These are phyloP conservation scores for Microtus agrestis DNA, from an alignment of 2,797 vertebrate genomes.

Conservation along the genomic window DNA sequence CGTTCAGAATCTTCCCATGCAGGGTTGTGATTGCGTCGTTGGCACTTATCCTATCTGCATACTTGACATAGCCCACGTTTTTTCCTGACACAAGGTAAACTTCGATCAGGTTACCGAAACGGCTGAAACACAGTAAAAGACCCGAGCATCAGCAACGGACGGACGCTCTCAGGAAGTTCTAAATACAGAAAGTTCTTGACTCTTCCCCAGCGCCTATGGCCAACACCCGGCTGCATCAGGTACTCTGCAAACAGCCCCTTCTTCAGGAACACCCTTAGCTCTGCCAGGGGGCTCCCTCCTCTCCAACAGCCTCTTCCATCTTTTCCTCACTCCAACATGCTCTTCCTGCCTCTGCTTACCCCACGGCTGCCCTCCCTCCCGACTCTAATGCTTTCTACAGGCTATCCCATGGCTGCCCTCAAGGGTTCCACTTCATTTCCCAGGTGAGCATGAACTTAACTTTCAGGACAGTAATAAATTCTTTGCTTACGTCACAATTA, in stretches of 20 bases:
- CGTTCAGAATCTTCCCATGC: slow-evolving; percentile 94
- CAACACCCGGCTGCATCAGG: neutral
- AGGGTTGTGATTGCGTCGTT: slow-evolving; percentile 94
- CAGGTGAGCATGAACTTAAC: slow-evolving; percentile 1
- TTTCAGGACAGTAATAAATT: neutral
- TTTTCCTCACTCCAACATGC: neutral
- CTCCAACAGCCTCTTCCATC: neutral
- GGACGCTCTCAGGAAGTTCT: neutral
- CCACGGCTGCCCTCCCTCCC: neutral
- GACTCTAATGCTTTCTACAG: neutral
- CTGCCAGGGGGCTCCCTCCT: neutral
- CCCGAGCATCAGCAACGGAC: neutral
- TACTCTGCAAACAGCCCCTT: neutral
- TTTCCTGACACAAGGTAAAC: slow-evolving; percentile 96
- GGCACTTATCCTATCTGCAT: slow-evolving; percentile 93
- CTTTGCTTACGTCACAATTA: neutral
- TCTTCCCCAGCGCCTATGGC: neutral
- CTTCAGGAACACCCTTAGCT: neutral
- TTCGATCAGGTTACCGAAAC: slow-evolving; percentile 95
- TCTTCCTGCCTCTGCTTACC: neutral
- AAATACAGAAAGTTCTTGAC: neutral
- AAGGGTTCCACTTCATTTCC: neutral
- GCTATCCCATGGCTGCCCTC: neutral
- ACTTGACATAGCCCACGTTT: slow-evolving; percentile 97
- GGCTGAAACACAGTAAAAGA: slow-evolving; percentile 86